Percentiles rank a stretch among this genome's conserved stretches.
Conservation (phyloP, 2,797 vertebrate species). For the Dipus sagitta region DNA sequence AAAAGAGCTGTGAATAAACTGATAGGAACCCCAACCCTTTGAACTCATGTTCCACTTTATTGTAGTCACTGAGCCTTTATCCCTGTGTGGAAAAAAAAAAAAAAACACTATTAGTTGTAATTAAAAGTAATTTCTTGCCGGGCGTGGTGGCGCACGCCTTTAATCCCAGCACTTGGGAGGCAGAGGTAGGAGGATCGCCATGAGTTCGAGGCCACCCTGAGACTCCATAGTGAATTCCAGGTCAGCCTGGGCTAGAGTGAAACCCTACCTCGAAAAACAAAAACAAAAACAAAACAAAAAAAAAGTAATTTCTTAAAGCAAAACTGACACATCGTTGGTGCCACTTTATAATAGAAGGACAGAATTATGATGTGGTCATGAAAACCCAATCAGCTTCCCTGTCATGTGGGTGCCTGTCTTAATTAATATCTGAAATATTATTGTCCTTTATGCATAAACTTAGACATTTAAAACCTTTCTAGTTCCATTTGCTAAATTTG, state of each 20-base stretch:
- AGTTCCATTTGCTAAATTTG: constrained; percentile 13
- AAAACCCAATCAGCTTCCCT: neutral
- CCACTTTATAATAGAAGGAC: constrained; percentile 17
- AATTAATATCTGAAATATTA: constrained; percentile 37
- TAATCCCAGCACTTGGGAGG: no score
- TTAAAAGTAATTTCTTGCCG: constrained; percentile 77
- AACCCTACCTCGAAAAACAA: no score
- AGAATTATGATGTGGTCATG: neutral
- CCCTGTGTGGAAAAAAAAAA: constrained; percentile 61
- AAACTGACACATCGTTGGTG: constrained; percentile 78
- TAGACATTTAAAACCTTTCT: constrained; percentile 13
- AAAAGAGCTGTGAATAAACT: constrained; percentile 39
- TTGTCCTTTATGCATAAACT: constrained; percentile 3
- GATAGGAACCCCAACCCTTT: neutral
- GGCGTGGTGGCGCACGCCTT: no score
- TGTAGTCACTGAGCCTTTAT: constrained; percentile 24
- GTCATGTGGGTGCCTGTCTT: neutral
- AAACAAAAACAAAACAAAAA: no score
- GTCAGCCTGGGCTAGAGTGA: no score
- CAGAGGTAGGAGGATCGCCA: no score
- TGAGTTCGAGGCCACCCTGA: no score
- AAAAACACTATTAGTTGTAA: constrained; percentile 61
- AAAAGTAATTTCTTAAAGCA: constrained; percentile 79
- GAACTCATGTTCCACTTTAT: constrained; percentile 70
- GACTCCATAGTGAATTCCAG: no score